Evolutionary conservation across 2,113 vertebrate species (phyloP), one percentile per base, ranked within the genome.

Genomic region (Etheostoma spectabile): DNA sequence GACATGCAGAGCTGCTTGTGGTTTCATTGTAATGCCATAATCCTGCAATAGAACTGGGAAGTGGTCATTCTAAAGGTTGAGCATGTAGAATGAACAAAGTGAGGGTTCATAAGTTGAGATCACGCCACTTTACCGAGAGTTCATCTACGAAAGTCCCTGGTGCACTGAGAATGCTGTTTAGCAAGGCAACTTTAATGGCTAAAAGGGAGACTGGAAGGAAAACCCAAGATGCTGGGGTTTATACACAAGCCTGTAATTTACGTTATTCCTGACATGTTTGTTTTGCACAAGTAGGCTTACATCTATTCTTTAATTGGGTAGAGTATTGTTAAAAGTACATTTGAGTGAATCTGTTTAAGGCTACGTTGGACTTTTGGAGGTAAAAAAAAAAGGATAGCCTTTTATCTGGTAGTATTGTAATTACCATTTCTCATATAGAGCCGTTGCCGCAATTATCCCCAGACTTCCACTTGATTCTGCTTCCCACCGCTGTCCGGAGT

Each of bases 161-260:
- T 64, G 49, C 30, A 12, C 21, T 45, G 59, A 63, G 30, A 49
- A 45, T 71, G 22, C 19, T 63, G 49, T 68, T 80, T 38, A 38
- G 13, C 12, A 18, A 72, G 62, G 42, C 16, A 55, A 8, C 30
- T 53, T 15, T 78, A 69, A 61, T 24, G 16, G 53, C 45, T 38
- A 13, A 75, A 53, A 55, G 62, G 60, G 56, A 73, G 27, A 52
- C 66, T 65, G 7, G 56, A 52, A 72, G 56, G 27, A 24, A 61
- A 65, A 65, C 59, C 18, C 2, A 2, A 70, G 60, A 66, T 48
- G 30, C 68, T 45, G 59, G 53, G 46, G 63, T 64, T 83, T 55
- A 33, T 38, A 30, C 6, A 15, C 19, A 42, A 27, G 38, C 22
- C 66, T 78, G 19, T 70, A 33, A 82, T 80, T 82, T 65, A 56